Evolutionary conservation across 2,113 vertebrate genomes (phyloP), one percentile per base, ranked within the genome.

Genomic region (Xiphorhynchus elegans): DNA sequence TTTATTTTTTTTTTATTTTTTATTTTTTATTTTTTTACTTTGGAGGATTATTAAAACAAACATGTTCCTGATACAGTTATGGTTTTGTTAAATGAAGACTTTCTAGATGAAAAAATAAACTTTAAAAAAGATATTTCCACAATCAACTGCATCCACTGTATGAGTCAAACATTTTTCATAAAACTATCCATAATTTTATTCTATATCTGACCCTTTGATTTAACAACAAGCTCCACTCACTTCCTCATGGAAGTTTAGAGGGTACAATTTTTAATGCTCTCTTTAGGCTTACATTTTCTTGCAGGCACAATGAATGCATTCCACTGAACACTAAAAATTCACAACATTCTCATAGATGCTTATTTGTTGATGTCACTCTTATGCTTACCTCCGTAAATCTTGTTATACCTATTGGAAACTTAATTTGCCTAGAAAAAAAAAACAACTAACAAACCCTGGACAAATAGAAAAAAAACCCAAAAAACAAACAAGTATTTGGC

Each of bases 241-340:
- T 87, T 93, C 20, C 40, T 94, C 58, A 26, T 75, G 78, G 58
- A 80, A 53, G 13, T 40, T 63, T 90, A 58, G 79, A 46, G 21
- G 39, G 17, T 63, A 10, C 8, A 76, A 92, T 87, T 96, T 47
- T 87, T 91, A 96, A 91, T 89, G 21, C 44, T 88, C 53, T 89
- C 75, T 81, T 79, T 24, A 90, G 39, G 47, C 6, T 86, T 44
- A 49, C 6, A 31, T 33, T 90, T 88, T 94, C 33, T 44, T 90
- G 24, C 63, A 85, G 80, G 37, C 18, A 24, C 47, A 85, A 9
- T 29, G 47, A 69, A 37, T 60, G 14, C 15, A 37, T 37, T 60
- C 35, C 16, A 39, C 10, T 39, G 35, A 62, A 28, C 35, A 21
- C 68, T 90, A 91, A n/a, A 95, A 5, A 9, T 53, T 90, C 59